Base-by-base conservation (phyloP, 1,140 invertebrate genomes). In the Bombus fervidus region DNA sequence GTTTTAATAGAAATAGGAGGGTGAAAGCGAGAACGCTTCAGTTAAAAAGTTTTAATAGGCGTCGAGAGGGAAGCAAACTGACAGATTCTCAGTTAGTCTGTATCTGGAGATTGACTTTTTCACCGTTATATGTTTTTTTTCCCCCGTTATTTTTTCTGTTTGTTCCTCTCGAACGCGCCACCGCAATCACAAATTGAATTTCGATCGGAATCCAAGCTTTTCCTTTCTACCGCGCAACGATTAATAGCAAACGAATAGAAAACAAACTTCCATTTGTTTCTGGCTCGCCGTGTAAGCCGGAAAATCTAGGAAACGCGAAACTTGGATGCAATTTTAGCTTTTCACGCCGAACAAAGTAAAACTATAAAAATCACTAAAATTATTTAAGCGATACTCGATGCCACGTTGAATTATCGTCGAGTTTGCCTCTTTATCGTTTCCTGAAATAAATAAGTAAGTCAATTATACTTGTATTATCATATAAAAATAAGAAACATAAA, bases 11-110 rank as follows among this genome's bases (percentile, higher is more conserved):
- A 62, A 80, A 84, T 41, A 79, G 53, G 12, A 31, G 6, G 53
- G 22, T 53, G 34, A 18, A 43, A 53, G 43, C 13, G 71, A 34
- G 59, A 75, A 41, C 76, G 82, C 9, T 79, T 59, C 43, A n/a
- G 66, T 62, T 72, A 59, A 59, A 71, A 79, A 72, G 82, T 83
- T 69, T 78, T 78, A 83, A 83, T 77, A 77, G 73, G 12, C n/a
- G 74, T 76, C 62, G 28, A 47, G 34, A 15, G 68, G 1, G 18
- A 57, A 13, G 18, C 66, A 4, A n/a, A 13, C 3, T 41, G 75
- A 43, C 37, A 59, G 66, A 62, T 72, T 62, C 8, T 39, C 31
- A 22, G 18, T 53, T 53, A 53, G 47, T 53, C 47, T 22, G 47
- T 53, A 53, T 8, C 47, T 53, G 37, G 39, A 47, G 39, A 47